A percentile compares a stretch with the other conserved stretches of the same genome.
Conservation (phyloP, 2,888 invertebrate genomes). For the Dolichomitus sp. region DNA sequence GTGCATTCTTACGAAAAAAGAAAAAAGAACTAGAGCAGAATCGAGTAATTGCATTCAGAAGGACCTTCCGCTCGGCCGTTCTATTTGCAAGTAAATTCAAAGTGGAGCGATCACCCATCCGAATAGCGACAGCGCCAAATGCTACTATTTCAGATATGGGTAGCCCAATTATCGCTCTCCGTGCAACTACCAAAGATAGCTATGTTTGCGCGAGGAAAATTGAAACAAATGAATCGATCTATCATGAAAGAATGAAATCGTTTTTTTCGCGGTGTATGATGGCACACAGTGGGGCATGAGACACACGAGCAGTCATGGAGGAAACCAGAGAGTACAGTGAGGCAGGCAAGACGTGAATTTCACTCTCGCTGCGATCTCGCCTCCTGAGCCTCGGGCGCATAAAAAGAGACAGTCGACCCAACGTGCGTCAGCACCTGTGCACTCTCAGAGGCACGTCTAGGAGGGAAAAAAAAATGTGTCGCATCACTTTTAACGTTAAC, state of each 20-base stretch:
- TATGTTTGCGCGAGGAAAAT: too few species aligned
- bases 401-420: not conserved
- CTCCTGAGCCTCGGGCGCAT: constrained; percentile 23
- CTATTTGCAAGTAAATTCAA: not conserved
- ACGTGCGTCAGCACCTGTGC: not conserved
- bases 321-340: not conserved
- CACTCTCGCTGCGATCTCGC: constrained; percentile 79
- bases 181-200: too few species aligned
- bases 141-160: not conserved
- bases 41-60: not conserved
- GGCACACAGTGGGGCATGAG: not conserved
- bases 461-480: not conserved
- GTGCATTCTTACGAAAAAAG: not conserved
- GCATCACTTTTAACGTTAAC: not conserved
- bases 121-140: not conserved
- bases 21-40: not conserved
- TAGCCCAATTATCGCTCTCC: not conserved
- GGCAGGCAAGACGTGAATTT: constrained; percentile 73
- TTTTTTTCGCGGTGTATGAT: too few species aligned
- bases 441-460: not conserved
- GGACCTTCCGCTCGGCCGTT: not conserved
- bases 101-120: not conserved
- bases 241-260: too few species aligned
- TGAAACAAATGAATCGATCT: too few species aligned
- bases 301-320: constrained; percentile 19